These are phyloP conservation scores for Buteo buteo DNA, from an alignment of 2,113 vertebrate genomes.

Conservation along the genomic window DNA sequence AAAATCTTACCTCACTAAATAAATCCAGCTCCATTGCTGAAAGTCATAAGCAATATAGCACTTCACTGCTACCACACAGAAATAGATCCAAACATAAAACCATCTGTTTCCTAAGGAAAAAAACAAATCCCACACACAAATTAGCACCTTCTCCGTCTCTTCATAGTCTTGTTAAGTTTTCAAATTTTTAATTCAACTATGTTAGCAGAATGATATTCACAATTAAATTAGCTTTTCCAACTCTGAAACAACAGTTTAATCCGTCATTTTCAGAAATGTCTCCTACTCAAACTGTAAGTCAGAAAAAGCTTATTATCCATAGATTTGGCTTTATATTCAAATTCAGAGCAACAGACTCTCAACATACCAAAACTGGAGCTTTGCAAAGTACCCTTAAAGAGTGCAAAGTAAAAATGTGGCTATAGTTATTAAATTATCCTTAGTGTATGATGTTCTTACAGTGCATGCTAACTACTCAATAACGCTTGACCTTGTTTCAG, in stretches of 20 bases:
- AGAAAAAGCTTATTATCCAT: neutral
- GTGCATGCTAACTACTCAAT: neutral
- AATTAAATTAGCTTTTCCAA: neutral
- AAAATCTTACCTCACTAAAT: neutral
- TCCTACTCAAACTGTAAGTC: neutral
- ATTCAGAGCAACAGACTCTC: neutral
- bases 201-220: neutral
- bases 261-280: neutral
- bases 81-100: conserved; percentile 1
- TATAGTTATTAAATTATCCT: neutral
- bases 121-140: neutral
- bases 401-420: neutral
- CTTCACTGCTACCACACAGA: neutral
- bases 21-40: neutral
- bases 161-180: neutral
- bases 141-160: neutral
- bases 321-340: neutral
- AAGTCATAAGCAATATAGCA: neutral
- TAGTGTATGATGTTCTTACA: neutral
- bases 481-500: neutral
- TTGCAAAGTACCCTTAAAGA: neutral
- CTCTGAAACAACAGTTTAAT: neutral
- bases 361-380: neutral
- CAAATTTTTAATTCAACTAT: neutral
- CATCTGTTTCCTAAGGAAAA: neutral